A percentile compares a stretch with the other conserved stretches of the same genome.
Conservation (phyloP, 2,113 vertebrate species). For the Dicentrarchus labrax region DNA sequence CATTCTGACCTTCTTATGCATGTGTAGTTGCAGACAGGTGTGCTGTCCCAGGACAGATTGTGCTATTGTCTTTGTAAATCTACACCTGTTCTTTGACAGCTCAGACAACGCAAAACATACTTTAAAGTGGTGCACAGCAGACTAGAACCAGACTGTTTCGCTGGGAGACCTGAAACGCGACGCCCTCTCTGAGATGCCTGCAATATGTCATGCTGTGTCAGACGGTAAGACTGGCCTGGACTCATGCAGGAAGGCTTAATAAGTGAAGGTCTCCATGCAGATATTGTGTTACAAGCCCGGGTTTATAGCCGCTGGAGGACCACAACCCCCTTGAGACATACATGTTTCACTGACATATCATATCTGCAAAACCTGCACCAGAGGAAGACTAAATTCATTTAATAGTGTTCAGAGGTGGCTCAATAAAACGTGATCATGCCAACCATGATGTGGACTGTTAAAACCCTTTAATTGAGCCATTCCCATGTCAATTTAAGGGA, state of each 20-base stretch:
- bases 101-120: constrained; percentile 74
- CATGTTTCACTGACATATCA: constrained; percentile 1
- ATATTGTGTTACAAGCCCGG: constrained; percentile 52
- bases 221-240: constrained; percentile 11
- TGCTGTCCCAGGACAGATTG: constrained; percentile 50
- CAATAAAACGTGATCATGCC: not conserved
- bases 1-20: constrained; percentile 14
- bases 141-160: constrained; percentile 48
- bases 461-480: too few relatives aligned
- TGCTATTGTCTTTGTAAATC: constrained; percentile 67
- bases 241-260: constrained; percentile 33
- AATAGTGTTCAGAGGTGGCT: not conserved
- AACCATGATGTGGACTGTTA: not conserved
- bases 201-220: constrained; percentile 69
- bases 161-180: constrained; percentile 66
- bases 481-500: not conserved
- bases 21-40: constrained; percentile 65
- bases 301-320: constrained; percentile 11
- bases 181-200: constrained; percentile 51
- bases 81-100: constrained; percentile 59
- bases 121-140: constrained; percentile 57
- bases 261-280: constrained; percentile 27
- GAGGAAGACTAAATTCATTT: not conserved
- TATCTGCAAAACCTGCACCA: not conserved
- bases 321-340: constrained; percentile 9